Conservation (phyloP, 2,797 vertebrate species). For the Cirrhinus molitorella region DNA sequence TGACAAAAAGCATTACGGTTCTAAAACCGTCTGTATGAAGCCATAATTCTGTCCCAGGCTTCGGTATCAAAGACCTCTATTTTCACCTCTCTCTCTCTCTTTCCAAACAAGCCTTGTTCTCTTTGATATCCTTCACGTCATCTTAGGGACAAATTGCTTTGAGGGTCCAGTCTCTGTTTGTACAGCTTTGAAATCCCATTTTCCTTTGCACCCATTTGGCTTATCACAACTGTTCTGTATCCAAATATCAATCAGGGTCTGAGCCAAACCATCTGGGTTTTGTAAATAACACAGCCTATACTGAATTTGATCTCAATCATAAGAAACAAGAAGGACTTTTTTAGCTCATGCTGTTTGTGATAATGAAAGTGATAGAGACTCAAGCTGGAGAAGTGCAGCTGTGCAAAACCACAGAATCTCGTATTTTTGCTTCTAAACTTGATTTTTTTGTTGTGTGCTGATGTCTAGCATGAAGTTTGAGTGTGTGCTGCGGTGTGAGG, state of each 20-base stretch:
- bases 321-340: background rate
- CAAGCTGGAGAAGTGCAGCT: conserved; percentile 18
- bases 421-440: background rate
- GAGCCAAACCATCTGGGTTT: conserved; percentile 2
- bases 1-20: background rate
- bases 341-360: conserved; percentile 18
- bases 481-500: background rate
- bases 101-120: background rate
- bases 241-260: conserved; percentile 28
- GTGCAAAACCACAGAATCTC: conserved; percentile 18
- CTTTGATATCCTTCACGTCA: conserved; percentile 45
- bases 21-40: background rate
- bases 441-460: background rate
- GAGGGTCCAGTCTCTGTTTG: conserved; percentile 51
- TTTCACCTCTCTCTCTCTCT: conserved; percentile 7
- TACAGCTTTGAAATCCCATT: conserved; percentile 55
- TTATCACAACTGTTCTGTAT: conserved; percentile 36
- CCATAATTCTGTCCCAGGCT: conserved; percentile 14
- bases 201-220: conserved; percentile 35
- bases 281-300: conserved; percentile 15
- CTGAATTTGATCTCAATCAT: background rate
- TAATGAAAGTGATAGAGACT: conserved; percentile 10
- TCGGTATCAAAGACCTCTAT: conserved; percentile 20
- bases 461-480: background rate
- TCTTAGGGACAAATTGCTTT: conserved; percentile 45